Percentiles rank a stretch among this genome's conserved stretches.
Conservation (phyloP, 1,140 invertebrate genomes). For the Eumaeus atala region DNA sequence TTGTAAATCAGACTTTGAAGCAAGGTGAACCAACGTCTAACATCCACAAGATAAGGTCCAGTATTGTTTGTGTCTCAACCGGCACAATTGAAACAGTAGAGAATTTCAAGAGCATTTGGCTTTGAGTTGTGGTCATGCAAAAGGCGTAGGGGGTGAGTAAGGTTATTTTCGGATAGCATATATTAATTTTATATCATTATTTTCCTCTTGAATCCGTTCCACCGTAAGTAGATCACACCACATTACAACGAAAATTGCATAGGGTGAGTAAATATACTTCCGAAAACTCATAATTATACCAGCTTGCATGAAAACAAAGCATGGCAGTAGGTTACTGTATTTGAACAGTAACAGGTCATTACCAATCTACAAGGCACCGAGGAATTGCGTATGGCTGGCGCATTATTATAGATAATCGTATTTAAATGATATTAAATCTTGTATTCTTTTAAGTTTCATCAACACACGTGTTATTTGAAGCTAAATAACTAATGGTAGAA, state of each 20-base stretch:
- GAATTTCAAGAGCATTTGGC: slow-evolving; percentile 27
- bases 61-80: slow-evolving; percentile 21
- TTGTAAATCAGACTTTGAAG: slow-evolving; percentile 37
- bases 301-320: too few relatives aligned
- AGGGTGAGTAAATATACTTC: too few relatives aligned
- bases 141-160: slow-evolving; percentile 35
- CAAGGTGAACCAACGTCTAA: slow-evolving; percentile 28
- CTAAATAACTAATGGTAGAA: slow-evolving; percentile 1
- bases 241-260: too few relatives aligned
- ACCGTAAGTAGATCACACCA: too few relatives aligned
- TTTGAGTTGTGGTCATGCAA: slow-evolving; percentile 40
- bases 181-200: slow-evolving; percentile 41
- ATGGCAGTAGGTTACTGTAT: too few relatives aligned
- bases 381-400: too few relatives aligned
- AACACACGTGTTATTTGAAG: not conserved
- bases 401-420: too few relatives aligned
- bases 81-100: slow-evolving; percentile 45
- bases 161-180: slow-evolving; percentile 46
- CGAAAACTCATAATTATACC: too few relatives aligned
- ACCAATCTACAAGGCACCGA: too few relatives aligned
- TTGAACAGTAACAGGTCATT: too few relatives aligned
- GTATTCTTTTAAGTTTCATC: too few relatives aligned
- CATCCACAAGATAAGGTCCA: slow-evolving; percentile 24
- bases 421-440: too few relatives aligned
- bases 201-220: not conserved